These are phyloP conservation scores for Lamellibrachia luymesi DNA, from an alignment of 1,140 invertebrate genomes.

Conservation along the genomic window DNA sequence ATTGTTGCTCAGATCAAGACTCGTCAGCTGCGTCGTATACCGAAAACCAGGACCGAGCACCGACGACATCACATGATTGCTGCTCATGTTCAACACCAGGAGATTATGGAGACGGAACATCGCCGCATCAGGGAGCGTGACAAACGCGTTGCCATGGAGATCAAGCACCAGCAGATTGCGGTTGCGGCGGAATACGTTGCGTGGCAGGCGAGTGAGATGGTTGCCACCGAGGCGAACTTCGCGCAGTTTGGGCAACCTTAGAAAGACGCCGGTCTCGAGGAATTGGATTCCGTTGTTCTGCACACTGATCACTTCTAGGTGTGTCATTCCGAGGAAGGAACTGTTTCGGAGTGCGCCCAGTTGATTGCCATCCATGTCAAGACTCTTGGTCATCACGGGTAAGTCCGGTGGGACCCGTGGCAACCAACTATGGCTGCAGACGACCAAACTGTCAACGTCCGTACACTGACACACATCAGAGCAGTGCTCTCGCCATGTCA, in stretches of 20 bases:
- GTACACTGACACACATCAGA: constrained; percentile 12
- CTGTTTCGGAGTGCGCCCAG: constrained; percentile 15
- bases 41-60: constrained; percentile 40
- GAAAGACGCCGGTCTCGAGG: constrained; percentile 33
- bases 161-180: constrained; percentile 18
- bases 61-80: constrained; percentile 36
- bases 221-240: constrained; percentile 37
- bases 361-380: constrained; percentile 28
- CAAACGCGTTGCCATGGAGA: constrained; percentile 30
- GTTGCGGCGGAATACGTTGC: constrained; percentile 20
- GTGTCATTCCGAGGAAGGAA: not conserved
- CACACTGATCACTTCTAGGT: constrained; percentile 39
- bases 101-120: constrained; percentile 34
- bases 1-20: constrained; percentile 23
- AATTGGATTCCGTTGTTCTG: constrained; percentile 37
- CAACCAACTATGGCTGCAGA: constrained; percentile 4
- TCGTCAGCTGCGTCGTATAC: constrained; percentile 26
- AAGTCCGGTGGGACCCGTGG: not conserved
- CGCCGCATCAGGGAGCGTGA: constrained; percentile 17
- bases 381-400: constrained; percentile 9
- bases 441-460: constrained; percentile 22
- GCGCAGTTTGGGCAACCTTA: constrained; percentile 34
- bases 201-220: constrained; percentile 33
- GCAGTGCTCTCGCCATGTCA: not conserved
- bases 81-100: constrained; percentile 40